Percentiles rank a stretch among this genome's conserved stretches.
phyloP scores from a whole-genome alignment of 2,113 vertebrate species.

The Mugil cephalus region DNA sequence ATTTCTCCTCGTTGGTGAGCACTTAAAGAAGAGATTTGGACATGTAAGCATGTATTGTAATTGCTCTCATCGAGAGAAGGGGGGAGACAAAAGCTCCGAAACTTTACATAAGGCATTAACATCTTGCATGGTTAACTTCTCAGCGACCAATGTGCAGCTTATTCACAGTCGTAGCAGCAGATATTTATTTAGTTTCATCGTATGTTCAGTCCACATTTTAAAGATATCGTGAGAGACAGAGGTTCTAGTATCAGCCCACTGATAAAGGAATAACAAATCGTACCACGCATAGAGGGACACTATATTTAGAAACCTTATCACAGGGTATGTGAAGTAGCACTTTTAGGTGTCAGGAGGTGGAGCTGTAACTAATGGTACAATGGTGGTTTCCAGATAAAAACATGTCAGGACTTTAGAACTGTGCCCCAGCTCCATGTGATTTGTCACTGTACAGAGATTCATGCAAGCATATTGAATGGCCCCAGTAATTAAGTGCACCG shows the following conservation, averaged over 20 bases:
- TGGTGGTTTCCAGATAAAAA: neutral
- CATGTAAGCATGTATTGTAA: too few relatives aligned
- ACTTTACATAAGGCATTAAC: neutral
- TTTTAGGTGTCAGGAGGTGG: slow-evolving; percentile 8
- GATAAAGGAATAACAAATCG: neutral
- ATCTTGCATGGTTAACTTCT: slow-evolving; percentile 24
- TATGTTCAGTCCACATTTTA: neutral
- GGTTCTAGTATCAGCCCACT: slow-evolving; percentile 1
- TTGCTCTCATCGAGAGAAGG: too few relatives aligned
- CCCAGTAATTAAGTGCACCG: slow-evolving; percentile 56
- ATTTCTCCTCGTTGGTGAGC: too few relatives aligned
- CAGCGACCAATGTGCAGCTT: neutral
- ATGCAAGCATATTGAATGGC: slow-evolving; percentile 43
- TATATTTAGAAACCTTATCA: slow-evolving; percentile 38
- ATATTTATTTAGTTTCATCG: slow-evolving; percentile 10
- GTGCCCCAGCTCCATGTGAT: neutral
- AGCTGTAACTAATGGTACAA: neutral
- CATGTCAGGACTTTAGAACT: neutral
- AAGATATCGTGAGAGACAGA: neutral
- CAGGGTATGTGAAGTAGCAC: slow-evolving; percentile 8
- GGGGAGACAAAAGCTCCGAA: too few relatives aligned
- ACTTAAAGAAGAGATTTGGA: too few relatives aligned
- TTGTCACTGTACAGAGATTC: neutral
- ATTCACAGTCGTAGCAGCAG: neutral
- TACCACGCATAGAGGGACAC: neutral